Conservation (phyloP, 2,888 invertebrate species). For the Machimus rusticus region DNA sequence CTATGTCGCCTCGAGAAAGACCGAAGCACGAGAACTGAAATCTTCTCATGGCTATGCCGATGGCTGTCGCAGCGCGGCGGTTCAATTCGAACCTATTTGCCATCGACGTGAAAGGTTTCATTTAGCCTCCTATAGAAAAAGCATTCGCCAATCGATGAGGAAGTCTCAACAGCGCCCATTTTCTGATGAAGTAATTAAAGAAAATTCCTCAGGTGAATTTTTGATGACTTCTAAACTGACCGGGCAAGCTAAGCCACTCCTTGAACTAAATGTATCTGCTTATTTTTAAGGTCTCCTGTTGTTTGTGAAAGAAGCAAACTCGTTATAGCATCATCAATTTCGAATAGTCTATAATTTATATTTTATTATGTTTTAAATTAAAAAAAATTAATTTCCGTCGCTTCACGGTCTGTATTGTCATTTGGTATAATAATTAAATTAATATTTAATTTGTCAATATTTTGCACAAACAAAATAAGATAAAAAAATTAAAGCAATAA, state of each 20-base stretch:
- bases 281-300: background rate
- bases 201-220: background rate
- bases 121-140: background rate
- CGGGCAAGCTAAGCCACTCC: background rate
- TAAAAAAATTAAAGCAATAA: no score
- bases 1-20: background rate
- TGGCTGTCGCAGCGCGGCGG: background rate
- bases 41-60: background rate
- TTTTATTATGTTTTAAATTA: no score
- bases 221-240: background rate
- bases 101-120: background rate
- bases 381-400: no score
- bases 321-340: no score
- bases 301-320: no score
- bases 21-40: background rate
- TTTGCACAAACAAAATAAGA: no score
- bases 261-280: background rate
- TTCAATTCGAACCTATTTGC: background rate
- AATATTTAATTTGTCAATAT: no score
- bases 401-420: no score
- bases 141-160: background rate
- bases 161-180: background rate
- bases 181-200: background rate
- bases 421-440: no score
- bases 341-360: no score